Evolutionary conservation across 1,140 invertebrate genomes (phyloP).

Genomic region (Melanaphis sacchari): DNA sequence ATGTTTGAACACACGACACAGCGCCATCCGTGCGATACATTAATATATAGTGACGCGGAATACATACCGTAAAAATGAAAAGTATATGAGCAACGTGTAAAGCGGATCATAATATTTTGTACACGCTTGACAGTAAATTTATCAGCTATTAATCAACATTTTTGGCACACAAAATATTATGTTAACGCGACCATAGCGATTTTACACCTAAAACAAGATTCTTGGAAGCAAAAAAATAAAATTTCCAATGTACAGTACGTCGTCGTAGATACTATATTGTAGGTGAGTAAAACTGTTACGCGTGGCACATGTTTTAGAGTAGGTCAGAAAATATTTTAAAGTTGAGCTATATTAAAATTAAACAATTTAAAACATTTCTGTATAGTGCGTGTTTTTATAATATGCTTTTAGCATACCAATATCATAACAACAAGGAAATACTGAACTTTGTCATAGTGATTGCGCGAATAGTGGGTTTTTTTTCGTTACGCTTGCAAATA

Average conservation of each 20-base stretch:
- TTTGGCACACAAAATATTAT: background rate
- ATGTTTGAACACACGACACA: too few species aligned
- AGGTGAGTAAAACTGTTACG: background rate
- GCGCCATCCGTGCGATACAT: too few species aligned
- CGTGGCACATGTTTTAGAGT: background rate
- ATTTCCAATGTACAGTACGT: background rate
- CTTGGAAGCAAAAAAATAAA: background rate
- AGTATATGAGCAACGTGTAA: background rate
- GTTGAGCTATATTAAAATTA: background rate
- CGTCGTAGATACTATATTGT: too few species aligned
- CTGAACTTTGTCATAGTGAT: background rate
- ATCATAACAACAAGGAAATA: background rate
- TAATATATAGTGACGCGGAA: too few species aligned
- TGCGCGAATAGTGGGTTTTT: background rate
- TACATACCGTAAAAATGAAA: background rate
- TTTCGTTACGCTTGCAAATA: background rate
- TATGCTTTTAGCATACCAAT: background rate
- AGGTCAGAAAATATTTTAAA: background rate
- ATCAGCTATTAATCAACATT: background rate
- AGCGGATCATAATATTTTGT: background rate
- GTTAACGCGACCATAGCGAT: background rate
- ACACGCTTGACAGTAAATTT: background rate
- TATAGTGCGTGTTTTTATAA: background rate
- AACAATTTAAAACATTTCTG: background rate
- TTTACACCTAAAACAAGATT: background rate